Base-by-base conservation (phyloP, 1,140 invertebrate species). In the Trissolcus basalis region DNA sequence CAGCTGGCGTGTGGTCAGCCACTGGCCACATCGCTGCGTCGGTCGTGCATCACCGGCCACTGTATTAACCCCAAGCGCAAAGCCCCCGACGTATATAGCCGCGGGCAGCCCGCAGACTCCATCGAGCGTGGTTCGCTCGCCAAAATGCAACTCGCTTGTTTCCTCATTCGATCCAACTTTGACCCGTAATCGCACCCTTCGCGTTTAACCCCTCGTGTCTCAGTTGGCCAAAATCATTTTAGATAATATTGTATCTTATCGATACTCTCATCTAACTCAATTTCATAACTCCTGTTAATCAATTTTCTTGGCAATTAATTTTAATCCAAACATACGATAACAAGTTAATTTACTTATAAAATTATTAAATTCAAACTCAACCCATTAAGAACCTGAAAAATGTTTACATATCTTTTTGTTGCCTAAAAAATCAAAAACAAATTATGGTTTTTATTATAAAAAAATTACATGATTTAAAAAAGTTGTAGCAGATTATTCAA, bases 1-100 rank as follows among this genome's bases (percentile, higher is more conserved):
- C 86, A 87, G 83, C 83, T 87, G 85, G 85, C 83, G 85, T 86
- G 85, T 78, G 85, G 85, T 87, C 80, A 85, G 82, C 83, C 84
- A 79, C 83, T 79, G 78, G 75, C 85, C 85, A 78, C 85, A 72
- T 68, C 75, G 69, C 55, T 60, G 75, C 85, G 84, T 85, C 79
- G 82, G 81, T 85, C 85, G 85, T 86, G 85, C 83, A 85, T 87
- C 84, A 86, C 83, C 81, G 81, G 84, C 82, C 76, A 73, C 76
- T 51, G 82, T 86, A 87, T 87, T 85, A 87, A 85, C 85, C 85
- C 85, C 76, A 70, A 78, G 69, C 69, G 60, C 70, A 78, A 78
- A 78, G 70, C 76, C 69, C 70, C 47, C 64, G 63, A 83, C 79
- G 76, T 79, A 80, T 75, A 67, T 75, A 71, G 67, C 61, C 71